Evolutionary conservation across 2,888 invertebrate species (phyloP), one percentile per base, ranked within the genome.

Genomic region (Mechanitis messenoides): DNA sequence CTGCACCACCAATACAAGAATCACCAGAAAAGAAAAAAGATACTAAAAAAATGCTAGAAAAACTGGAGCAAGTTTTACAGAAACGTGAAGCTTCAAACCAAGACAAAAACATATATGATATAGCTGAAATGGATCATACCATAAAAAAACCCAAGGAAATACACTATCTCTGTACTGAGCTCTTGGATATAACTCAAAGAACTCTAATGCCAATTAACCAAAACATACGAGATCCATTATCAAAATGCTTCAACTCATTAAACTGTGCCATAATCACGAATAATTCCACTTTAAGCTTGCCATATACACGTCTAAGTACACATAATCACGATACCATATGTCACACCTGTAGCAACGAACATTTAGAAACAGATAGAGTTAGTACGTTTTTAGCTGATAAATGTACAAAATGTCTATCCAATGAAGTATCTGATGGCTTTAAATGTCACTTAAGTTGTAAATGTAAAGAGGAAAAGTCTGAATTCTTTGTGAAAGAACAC

Each of bases 11-110:
- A 2, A 62, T 63, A 53, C 56, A 61, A 3, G 71, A 72, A 66
- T 63, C 65, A 20, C 70, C 71, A 9, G 80, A 81, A 55, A 80
- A 79, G 69, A 78, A 79, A 47, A 86, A 83, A 64, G 92, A 92
- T 70, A 90, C 93, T 0, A 92, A 92, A 75, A 90, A 93, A 66
- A 94, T 93, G 92, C 77, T 94, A 0, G 91, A 92, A 69, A 93
- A 93, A 71, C 77, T 93, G 0, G 93, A 93, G 75, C 90, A 89
- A 64, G 92, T 92, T 0, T 74, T 93, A 60, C 84, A 90, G 58
- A 92, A 91, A 64, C 73, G 85, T 0, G 87, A 88, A 74, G 71
- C 75, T 5, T 90, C 91, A 64, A 83, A 79, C 12, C 71, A 73
- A 58, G 66, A 67, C 45, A 76, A 78, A 67, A 72, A 76, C 57